A percentile compares a stretch with the other conserved stretches of the same genome.
Conservation (phyloP, 2,888 invertebrate species). For the Plebejus melissa region DNA sequence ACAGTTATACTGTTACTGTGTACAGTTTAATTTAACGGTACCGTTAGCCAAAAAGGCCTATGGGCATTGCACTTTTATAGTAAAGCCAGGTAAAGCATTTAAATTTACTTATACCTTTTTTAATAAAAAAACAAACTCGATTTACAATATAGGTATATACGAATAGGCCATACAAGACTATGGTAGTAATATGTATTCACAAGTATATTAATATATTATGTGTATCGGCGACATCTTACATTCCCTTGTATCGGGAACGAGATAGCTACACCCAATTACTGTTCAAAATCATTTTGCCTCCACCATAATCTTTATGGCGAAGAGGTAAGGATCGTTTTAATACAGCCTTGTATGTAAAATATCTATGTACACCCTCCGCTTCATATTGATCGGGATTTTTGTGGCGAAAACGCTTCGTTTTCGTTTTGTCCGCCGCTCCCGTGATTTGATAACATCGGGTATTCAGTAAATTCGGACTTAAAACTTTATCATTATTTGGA, state of each 20-base stretch:
- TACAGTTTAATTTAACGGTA: no score
- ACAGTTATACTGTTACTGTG: no score
- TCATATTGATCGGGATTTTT: constrained; percentile 70
- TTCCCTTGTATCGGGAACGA: constrained; percentile 45
- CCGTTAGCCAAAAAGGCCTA: background rate
- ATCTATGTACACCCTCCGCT: constrained; percentile 42
- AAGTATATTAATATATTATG: constrained; percentile 2
- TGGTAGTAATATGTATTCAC: background rate
- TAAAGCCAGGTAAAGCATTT: background rate
- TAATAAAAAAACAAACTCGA: background rate
- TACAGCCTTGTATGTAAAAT: background rate
- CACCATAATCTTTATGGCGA: background rate
- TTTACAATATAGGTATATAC: background rate
- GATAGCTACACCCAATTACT: constrained; percentile 59
- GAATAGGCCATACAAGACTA: constrained; percentile 1
- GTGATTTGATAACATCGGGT: constrained; percentile 36
- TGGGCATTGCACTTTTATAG: no score
- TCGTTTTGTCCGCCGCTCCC: constrained; percentile 54
- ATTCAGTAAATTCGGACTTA: background rate
- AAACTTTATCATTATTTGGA: background rate
- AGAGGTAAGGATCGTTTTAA: background rate
- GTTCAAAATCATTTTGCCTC: background rate
- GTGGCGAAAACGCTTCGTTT: constrained; percentile 58
- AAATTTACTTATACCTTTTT: background rate
- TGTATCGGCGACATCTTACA: constrained; percentile 24